Evolutionary conservation across 2,888 invertebrate genomes (phyloP).

Genomic region (Drosophila rellima): DNA sequence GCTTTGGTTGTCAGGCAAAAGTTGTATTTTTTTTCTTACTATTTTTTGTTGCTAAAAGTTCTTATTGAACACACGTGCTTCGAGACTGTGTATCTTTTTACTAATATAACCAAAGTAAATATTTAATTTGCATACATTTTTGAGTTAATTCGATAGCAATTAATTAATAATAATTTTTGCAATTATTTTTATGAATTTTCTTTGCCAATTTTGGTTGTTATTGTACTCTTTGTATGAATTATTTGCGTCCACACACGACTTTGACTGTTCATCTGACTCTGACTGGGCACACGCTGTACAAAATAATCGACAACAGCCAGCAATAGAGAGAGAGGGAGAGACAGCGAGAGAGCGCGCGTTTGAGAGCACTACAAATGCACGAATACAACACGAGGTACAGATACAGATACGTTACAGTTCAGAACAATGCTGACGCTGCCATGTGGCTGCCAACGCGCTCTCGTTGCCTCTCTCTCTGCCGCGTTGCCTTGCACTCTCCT

Average conservation of each 20-base stretch:
- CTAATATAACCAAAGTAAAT: neutral
- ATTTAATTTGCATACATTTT: constrained; percentile 28
- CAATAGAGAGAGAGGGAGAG: constrained; percentile 28
- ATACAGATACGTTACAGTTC: constrained; percentile 19
- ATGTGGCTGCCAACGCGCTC: constrained; percentile 28
- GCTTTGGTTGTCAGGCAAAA: constrained; percentile 54
- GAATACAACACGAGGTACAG: constrained; percentile 19
- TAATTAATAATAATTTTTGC: constrained; percentile 37
- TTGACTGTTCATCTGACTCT: constrained; percentile 65
- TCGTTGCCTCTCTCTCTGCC: constrained; percentile 20
- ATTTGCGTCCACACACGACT: constrained; percentile 59
- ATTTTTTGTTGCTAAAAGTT: constrained; percentile 34
- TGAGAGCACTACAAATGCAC: constrained; percentile 40
- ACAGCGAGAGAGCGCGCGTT: constrained; percentile 22
- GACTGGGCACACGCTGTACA: constrained; percentile 66
- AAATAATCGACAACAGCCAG: constrained; percentile 54
- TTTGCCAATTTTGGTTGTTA: constrained; percentile 30
- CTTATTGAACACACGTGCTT: constrained; percentile 58
- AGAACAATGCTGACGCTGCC: constrained; percentile 23
- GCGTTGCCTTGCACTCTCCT: constrained; percentile 10
- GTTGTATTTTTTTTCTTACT: constrained; percentile 4
- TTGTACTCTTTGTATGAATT: constrained; percentile 35
- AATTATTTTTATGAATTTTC: constrained; percentile 25
- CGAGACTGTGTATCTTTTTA: constrained; percentile 19
- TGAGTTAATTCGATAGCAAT: constrained; percentile 28